Evolutionary conservation across 2,113 vertebrate species (phyloP).

Genomic region (Calypte anna): DNA sequence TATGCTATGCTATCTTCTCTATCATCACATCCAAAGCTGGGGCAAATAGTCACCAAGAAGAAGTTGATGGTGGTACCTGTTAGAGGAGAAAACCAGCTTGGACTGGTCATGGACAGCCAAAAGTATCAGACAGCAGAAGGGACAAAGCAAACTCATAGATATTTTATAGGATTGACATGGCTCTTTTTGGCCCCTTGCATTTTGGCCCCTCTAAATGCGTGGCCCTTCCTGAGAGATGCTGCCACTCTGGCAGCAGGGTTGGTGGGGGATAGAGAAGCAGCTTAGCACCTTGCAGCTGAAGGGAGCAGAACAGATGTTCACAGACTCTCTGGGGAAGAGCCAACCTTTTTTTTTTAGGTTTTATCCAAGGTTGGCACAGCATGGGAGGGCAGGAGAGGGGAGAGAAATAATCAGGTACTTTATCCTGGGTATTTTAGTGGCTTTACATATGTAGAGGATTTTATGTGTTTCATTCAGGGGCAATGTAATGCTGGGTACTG

Average conservation of each 20-base stretch:
- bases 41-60: neutral
- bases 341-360: neutral
- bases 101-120: neutral
- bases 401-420: neutral
- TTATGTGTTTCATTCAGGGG: neutral
- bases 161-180: neutral
- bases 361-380: neutral
- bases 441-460: neutral
- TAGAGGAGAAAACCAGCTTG: neutral
- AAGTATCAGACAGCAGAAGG: neutral
- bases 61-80: neutral
- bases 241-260: neutral
- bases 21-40: neutral
- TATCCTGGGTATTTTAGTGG: neutral
- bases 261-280: neutral
- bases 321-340: neutral
- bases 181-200: too few species aligned
- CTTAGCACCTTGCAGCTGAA: neutral
- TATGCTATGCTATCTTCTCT: neutral
- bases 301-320: neutral
- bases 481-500: neutral
- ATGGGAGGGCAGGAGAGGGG: neutral
- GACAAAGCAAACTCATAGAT: neutral
- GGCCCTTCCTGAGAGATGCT: neutral
- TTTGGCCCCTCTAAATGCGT: accelerated